These are phyloP conservation scores for Zenarchopterus dispar DNA, from an alignment of 2,797 vertebrate genomes.

Conservation along the genomic window DNA sequence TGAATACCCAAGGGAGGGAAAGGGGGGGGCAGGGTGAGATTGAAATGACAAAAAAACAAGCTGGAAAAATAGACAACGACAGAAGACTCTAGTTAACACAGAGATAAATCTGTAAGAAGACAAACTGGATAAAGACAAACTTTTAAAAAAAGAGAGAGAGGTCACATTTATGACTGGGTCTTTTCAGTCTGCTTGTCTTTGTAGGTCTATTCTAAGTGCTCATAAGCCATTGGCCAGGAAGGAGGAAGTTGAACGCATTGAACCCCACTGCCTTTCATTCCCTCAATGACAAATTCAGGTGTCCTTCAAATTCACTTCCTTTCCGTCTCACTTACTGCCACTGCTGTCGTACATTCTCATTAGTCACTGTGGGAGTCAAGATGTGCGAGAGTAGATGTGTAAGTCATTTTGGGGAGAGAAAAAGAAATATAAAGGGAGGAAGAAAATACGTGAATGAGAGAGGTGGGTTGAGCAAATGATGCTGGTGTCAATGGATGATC, in stretches of 20 bases:
- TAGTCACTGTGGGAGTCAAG: slow-evolving; percentile 64
- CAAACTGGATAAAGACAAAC: slow-evolving; percentile 42
- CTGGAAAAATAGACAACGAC: slow-evolving; percentile 31
- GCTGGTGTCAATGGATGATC: too few species aligned
- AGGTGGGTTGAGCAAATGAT: not conserved
- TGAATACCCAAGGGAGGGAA: slow-evolving; percentile 38
- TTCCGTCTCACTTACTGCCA: slow-evolving; percentile 68
- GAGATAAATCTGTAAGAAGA: slow-evolving; percentile 24
- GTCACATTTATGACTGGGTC: slow-evolving; percentile 48
- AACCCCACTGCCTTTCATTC: slow-evolving; percentile 60
- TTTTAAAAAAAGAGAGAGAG: slow-evolving; percentile 26
- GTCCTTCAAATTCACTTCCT: slow-evolving; percentile 70
- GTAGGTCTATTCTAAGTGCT: slow-evolving; percentile 37
- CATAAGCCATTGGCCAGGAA: slow-evolving; percentile 54
- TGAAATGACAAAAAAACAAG: slow-evolving; percentile 31
- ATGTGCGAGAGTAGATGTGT: slow-evolving; percentile 18
- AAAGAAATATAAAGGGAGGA: not conserved
- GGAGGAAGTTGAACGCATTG: slow-evolving; percentile 44
- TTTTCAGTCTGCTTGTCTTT: slow-evolving; percentile 20
- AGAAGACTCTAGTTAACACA: slow-evolving; percentile 32
- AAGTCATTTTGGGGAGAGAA: slow-evolving; percentile 34
- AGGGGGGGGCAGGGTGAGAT: slow-evolving; percentile 35
- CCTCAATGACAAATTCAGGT: slow-evolving; percentile 72
- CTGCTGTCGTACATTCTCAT: slow-evolving; percentile 68
- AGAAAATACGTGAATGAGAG: not conserved